A percentile compares a stretch with the other conserved stretches of the same genome.
Evolutionary conservation across 2,888 invertebrate species (phyloP).

Genomic region (Neria commutata): DNA sequence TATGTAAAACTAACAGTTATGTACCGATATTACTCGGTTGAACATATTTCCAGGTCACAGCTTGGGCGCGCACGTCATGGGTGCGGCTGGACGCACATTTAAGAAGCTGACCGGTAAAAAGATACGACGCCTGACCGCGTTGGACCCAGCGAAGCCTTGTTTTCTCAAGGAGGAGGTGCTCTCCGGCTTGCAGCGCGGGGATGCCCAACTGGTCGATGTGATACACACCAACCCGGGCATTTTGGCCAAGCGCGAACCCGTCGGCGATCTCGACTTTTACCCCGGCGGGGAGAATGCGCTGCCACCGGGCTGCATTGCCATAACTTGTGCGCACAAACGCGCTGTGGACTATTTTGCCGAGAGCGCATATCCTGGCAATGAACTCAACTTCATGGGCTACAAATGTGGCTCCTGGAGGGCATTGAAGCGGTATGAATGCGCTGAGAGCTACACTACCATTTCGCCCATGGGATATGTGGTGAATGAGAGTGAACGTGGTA

Average conservation of each 20-base stretch:
- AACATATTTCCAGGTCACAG: slow-evolving; percentile 47
- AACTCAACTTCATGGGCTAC: slow-evolving; percentile 44
- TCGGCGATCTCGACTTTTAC: slow-evolving; percentile 58
- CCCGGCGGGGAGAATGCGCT: slow-evolving; percentile 51
- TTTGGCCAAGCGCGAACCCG: slow-evolving; percentile 48
- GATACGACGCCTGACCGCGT: slow-evolving; percentile 54
- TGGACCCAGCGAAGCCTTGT: slow-evolving; percentile 60
- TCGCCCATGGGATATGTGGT: slow-evolving; percentile 51
- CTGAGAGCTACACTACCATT: neutral
- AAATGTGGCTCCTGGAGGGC: slow-evolving; percentile 46
- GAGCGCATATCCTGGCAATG: slow-evolving; percentile 49
- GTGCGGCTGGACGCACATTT: slow-evolving; percentile 53
- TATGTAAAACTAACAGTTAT: no score
- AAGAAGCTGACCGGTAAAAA: slow-evolving; percentile 38
- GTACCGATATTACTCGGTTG: neutral
- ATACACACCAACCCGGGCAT: slow-evolving; percentile 56
- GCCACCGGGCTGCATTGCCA: slow-evolving; percentile 48
- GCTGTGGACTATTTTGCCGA: slow-evolving; percentile 54
- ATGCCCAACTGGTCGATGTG: slow-evolving; percentile 55
- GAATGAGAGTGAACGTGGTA: slow-evolving; percentile 40
- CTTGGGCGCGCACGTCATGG: slow-evolving; percentile 59
- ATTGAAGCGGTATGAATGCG: slow-evolving; percentile 41
- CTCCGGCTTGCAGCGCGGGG: slow-evolving; percentile 47
- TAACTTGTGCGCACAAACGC: slow-evolving; percentile 51
- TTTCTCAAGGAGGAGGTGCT: slow-evolving; percentile 47